phyloP scores from a whole-genome alignment of 2,888 invertebrate species.

The Cheilosia impressa region DNA sequence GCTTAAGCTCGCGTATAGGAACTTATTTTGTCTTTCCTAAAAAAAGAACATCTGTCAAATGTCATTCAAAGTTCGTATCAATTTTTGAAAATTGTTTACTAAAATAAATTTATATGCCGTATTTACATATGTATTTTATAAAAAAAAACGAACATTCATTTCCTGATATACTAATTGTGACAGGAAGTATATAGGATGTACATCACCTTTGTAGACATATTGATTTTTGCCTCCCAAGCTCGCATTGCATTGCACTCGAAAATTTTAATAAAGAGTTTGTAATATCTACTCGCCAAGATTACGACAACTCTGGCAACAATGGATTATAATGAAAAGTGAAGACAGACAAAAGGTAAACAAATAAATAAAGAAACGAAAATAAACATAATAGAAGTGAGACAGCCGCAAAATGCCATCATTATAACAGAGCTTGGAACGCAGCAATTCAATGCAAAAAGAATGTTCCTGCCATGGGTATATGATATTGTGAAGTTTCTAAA shows the following conservation, averaged over 20 bases:
- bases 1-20: too few species aligned
- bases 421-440: constrained; percentile 25
- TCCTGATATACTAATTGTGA: too few species aligned
- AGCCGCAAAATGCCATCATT: constrained; percentile 41
- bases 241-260: neutral
- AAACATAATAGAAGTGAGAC: constrained; percentile 24
- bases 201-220: neutral
- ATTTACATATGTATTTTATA: too few species aligned
- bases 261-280: constrained; percentile 2
- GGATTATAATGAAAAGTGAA: constrained; percentile 34
- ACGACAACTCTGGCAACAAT: constrained; percentile 14
- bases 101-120: too few species aligned
- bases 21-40: too few species aligned
- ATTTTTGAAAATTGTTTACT: too few species aligned
- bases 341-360: constrained; percentile 31
- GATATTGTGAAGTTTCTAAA: constrained; percentile 1
- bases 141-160: too few species aligned
- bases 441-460: constrained; percentile 22
- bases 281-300: constrained; percentile 30
- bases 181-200: neutral
- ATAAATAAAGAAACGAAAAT: constrained; percentile 21
- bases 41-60: too few species aligned
- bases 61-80: too few species aligned
- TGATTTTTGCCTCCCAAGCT: neutral
- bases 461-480: neutral